Evolutionary conservation across 2,797 vertebrate species (phyloP).

Genomic region (Thunnus albacares): DNA sequence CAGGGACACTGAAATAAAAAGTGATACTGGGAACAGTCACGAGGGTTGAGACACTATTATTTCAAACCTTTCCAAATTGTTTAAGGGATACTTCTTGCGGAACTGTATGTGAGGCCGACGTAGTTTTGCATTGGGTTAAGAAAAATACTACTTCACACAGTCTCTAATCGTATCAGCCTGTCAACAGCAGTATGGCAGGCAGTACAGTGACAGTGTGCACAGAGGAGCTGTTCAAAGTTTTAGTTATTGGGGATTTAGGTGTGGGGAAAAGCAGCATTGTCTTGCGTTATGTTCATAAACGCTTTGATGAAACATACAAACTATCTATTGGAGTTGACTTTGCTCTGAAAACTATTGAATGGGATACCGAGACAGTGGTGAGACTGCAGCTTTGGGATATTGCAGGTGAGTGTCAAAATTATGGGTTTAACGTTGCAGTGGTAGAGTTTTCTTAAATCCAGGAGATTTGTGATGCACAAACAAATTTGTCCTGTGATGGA

Average conservation of each 20-base stretch:
- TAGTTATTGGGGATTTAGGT: constrained; percentile 88
- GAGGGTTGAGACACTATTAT: not conserved
- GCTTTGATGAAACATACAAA: constrained; percentile 88
- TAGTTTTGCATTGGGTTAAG: not conserved
- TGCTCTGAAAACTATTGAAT: constrained; percentile 88
- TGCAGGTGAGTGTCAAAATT: constrained; percentile 81
- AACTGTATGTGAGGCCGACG: not conserved
- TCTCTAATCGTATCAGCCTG: not conserved
- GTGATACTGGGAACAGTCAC: not conserved
- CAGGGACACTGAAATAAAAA: not conserved
- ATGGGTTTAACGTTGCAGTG: not conserved
- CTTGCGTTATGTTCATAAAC: constrained; percentile 87
- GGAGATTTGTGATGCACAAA: no score
- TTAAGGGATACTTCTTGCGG: not conserved
- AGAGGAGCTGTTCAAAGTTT: constrained; percentile 89
- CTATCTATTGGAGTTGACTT: constrained; percentile 90
- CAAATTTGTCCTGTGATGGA: no score
- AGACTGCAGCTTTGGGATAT: constrained; percentile 92
- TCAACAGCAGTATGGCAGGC: constrained; percentile 12
- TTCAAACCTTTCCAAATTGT: not conserved
- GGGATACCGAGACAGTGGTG: constrained; percentile 87
- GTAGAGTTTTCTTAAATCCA: not conserved
- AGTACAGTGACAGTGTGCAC: constrained; percentile 51
- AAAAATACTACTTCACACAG: not conserved
- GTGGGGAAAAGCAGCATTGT: constrained; percentile 91